Evolutionary conservation across 2,888 invertebrate genomes (phyloP), one percentile per base, ranked within the genome.

Genomic region (Drosophila bunnanda): DNA sequence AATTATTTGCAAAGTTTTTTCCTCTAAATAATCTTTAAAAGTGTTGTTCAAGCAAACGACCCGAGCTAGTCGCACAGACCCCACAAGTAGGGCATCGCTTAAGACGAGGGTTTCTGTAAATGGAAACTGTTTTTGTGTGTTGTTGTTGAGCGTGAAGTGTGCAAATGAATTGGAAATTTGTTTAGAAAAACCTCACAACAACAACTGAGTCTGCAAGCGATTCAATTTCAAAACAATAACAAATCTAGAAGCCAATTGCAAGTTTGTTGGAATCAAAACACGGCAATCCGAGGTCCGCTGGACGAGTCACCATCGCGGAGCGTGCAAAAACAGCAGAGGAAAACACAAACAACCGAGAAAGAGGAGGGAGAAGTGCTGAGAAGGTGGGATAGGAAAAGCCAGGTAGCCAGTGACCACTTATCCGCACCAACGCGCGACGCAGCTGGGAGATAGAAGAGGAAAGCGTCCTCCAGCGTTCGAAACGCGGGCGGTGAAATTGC

Each of bases 101-200:
- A 69, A 70, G 77, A 88, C 88, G 83, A 83, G 82, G 82, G 82
- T 86, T 82, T 62, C 83, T 82, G 83, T 84, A 82, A 88, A 84
- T 82, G 71, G 76, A 77, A 77, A 69, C 76, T 80, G 87, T 83
- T 86, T 76, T 84, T 79, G 75, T 88, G 77, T 88, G 82, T 88
- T 83, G 88, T 83, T 83, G 82, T 83, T 77, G 78, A 85, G 76
- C 83, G 78, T 83, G 70, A 80, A 82, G 88, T 77, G 86, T 85
- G 86, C 86, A 88, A 84, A 82, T 88, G 75, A 86, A 81, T 86
- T 88, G 75, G 78, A 73, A 82, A 76, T 66, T 65, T 75, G 81
- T 85, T 82, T 74, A 84, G 75, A 61, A 75, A 68, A 75, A 58
- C 48, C n/a, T 12, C 20, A 54, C 48, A 54, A 44, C 41, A 52